Conservation (phyloP, 2,797 vertebrate genomes). For the Tympanoctomys barrerae region DNA sequence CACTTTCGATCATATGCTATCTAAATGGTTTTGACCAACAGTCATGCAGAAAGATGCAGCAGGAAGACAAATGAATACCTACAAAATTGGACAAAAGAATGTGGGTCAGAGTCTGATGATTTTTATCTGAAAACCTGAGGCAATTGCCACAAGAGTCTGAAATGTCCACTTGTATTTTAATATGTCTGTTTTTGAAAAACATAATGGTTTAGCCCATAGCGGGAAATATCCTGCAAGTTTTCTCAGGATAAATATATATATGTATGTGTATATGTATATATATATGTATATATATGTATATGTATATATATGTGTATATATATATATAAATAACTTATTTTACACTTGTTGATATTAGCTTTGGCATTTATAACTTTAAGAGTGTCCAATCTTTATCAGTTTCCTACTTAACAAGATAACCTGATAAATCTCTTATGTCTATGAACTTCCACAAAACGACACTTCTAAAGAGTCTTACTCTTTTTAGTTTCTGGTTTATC, state of each 20-base stretch:
- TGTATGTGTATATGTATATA: too few relatives aligned
- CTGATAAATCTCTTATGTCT: neutral
- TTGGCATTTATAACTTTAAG: neutral
- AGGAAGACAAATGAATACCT: neutral
- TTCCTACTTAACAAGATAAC: neutral
- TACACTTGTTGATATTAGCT: neutral
- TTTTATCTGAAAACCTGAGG: neutral
- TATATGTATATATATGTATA: too few relatives aligned
- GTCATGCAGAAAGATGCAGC: neutral
- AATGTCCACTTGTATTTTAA: neutral
- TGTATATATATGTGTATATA: neutral
- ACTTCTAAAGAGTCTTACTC: neutral
- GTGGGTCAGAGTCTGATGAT: rapidly evolving
- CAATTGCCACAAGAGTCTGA: neutral
- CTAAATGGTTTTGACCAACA: neutral
- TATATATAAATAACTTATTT: neutral
- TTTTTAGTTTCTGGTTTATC: neutral
- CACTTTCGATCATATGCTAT: neutral
- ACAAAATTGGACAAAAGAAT: neutral
- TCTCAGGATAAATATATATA: neutral
- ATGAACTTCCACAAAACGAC: neutral
- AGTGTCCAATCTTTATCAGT: neutral
- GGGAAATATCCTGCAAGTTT: neutral
- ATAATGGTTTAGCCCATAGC: neutral
- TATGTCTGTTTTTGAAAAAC: neutral